Evolutionary conservation across 2,797 vertebrate species (phyloP).

Genomic region (Rhabdophis nuchalis): DNA sequence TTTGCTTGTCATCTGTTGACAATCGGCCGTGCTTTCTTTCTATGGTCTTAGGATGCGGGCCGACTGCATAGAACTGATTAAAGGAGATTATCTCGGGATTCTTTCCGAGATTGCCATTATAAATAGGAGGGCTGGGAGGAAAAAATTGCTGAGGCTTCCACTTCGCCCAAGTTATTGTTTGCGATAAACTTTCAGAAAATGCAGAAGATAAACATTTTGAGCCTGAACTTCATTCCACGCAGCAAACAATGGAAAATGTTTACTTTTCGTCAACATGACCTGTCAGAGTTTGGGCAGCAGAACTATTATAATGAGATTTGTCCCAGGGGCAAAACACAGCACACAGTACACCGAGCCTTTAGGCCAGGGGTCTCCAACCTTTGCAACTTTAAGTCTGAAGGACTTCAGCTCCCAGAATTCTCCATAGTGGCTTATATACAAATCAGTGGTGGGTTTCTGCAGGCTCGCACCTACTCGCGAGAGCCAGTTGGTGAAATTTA

Average conservation of each 20-base stretch:
- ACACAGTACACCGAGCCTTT: too few species aligned
- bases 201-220: not conserved
- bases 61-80: not conserved
- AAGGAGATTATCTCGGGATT: conserved; percentile 30
- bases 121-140: not conserved
- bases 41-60: not conserved
- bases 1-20: conserved; percentile 40
- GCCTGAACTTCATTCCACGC: not conserved
- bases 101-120: conserved; percentile 1
- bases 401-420: too few species aligned
- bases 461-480: too few species aligned
- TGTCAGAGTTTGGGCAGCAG: too few species aligned
- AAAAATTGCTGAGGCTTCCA: not conserved
- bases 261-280: not conserved
- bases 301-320: too few species aligned
- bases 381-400: too few species aligned
- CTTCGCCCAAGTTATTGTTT: not conserved
- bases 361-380: too few species aligned
- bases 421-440: too few species aligned
- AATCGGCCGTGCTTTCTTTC: conserved; percentile 23
- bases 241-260: not conserved
- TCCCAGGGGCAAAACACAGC: too few species aligned
- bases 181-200: not conserved
- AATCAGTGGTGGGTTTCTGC: too few species aligned
- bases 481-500: too few species aligned